Conservation (phyloP, 2,888 invertebrate genomes). For the Drosophila quinaria region DNA sequence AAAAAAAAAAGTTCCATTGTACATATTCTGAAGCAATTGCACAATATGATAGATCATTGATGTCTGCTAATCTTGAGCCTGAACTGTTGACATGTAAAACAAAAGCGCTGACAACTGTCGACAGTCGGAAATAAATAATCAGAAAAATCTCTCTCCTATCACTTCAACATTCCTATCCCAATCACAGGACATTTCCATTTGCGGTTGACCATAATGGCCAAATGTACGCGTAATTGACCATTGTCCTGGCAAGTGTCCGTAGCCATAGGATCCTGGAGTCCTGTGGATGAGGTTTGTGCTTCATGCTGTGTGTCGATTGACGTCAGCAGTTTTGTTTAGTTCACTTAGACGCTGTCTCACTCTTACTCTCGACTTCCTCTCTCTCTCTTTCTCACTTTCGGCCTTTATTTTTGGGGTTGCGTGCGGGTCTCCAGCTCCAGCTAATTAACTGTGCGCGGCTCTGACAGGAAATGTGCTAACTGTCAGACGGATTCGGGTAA, state of each 20-base stretch:
- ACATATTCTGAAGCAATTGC: constrained; percentile 7
- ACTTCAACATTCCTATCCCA: not conserved
- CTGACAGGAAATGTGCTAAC: constrained; percentile 74
- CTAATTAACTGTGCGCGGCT: constrained; percentile 69
- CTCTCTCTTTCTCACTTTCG: not conserved
- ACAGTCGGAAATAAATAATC: constrained; percentile 50
- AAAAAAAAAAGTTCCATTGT: constrained; percentile 8
- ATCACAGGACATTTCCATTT: constrained; percentile 1
- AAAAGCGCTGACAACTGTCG: constrained; percentile 65
- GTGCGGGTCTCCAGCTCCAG: constrained; percentile 22
- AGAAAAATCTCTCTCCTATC: constrained; percentile 13
- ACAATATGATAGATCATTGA: constrained; percentile 45
- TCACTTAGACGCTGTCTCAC: not conserved
- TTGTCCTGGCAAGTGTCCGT: constrained; percentile 45
- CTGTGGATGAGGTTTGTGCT: constrained; percentile 20
- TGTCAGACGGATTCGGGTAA: constrained; percentile 75
- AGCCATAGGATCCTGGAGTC: constrained; percentile 9
- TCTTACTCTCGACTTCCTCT: not conserved
- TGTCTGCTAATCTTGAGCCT: constrained; percentile 30
- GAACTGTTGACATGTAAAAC: constrained; percentile 59
- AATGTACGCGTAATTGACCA: constrained; percentile 58
- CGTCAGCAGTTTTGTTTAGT: constrained; percentile 51
- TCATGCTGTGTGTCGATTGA: constrained; percentile 40
- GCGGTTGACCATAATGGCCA: constrained; percentile 36
- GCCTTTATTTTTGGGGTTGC: not conserved